phyloP scores from a whole-genome alignment of 2,888 invertebrate genomes.

The Desoria tigrina region DNA sequence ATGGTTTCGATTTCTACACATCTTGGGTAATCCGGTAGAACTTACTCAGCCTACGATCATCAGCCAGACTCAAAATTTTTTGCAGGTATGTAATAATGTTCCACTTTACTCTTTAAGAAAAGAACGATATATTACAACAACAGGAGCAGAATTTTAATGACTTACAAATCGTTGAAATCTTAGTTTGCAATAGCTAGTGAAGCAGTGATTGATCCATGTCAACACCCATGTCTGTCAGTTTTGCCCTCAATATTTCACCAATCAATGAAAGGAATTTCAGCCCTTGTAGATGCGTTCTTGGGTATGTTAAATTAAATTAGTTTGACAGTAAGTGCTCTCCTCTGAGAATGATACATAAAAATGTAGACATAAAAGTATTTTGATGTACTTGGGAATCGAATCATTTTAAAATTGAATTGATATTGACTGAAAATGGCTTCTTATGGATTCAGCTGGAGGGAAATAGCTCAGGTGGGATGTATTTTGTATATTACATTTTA shows the following conservation, averaged over 20 bases:
- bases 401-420: too few relatives aligned
- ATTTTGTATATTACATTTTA: background rate
- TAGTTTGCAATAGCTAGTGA: constrained; percentile 75
- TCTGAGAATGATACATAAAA: constrained; percentile 5
- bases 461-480: too few relatives aligned
- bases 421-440: too few relatives aligned
- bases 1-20: constrained; percentile 93
- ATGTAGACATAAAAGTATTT: too few relatives aligned
- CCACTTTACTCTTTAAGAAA: too few relatives aligned
- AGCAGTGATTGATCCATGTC: constrained; percentile 78
- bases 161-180: too few relatives aligned
- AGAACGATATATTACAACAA: too few relatives aligned
- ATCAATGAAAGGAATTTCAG: constrained; percentile 89
- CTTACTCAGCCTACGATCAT: constrained; percentile 79
- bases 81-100: constrained; percentile 63
- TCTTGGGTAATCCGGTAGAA: constrained; percentile 91
- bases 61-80: constrained; percentile 71
- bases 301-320: constrained; percentile 63
- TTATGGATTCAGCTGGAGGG: too few relatives aligned
- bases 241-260: constrained; percentile 88
- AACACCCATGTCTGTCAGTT: constrained; percentile 81
- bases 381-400: too few relatives aligned
- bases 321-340: background rate
- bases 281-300: constrained; percentile 91
- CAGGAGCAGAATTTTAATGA: too few relatives aligned